Conservation (phyloP, 2,113 vertebrate genomes). For the Piliocolobus tephrosceles region DNA sequence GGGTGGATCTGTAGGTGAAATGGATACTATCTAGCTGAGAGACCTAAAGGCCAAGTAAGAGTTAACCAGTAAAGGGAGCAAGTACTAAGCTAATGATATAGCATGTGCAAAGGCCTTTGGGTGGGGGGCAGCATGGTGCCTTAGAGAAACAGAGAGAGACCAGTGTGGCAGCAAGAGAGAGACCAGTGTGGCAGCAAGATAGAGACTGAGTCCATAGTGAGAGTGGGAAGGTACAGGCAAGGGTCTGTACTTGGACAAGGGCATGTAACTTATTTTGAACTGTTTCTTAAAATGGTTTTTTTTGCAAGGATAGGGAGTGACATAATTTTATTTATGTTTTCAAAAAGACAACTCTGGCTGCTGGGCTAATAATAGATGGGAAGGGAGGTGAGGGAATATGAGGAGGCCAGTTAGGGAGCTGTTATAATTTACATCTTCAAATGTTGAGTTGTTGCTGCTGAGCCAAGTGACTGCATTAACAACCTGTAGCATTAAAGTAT, state of each 20-base stretch:
- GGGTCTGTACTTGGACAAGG: neutral
- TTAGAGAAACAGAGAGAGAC: neutral
- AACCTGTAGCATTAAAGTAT: neutral
- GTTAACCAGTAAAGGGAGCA: neutral
- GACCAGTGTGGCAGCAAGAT: neutral
- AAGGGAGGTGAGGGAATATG: neutral
- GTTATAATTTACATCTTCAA: neutral
- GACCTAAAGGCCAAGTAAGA: neutral
- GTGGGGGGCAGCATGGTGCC: too few relatives aligned
- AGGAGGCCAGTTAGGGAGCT: neutral
- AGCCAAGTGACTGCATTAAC: neutral
- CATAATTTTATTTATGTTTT: slow-evolving; percentile 23
- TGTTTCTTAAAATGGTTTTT: neutral
- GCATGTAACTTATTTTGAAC: neutral
- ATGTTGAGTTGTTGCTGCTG: neutral
- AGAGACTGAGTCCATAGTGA: neutral
- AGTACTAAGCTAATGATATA: neutral
- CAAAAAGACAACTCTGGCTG: neutral
- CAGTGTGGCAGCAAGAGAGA: neutral
- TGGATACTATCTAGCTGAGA: neutral
- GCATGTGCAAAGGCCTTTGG: neutral
- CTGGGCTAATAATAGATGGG: neutral
- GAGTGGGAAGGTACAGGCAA: neutral
- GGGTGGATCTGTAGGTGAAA: neutral
- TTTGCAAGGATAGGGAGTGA: neutral